A percentile compares a stretch with the other conserved stretches of the same genome.
These are phyloP conservation scores for Metridium senile DNA, from an alignment of 92 coral and sea anemone species.

Conservation along the genomic window DNA sequence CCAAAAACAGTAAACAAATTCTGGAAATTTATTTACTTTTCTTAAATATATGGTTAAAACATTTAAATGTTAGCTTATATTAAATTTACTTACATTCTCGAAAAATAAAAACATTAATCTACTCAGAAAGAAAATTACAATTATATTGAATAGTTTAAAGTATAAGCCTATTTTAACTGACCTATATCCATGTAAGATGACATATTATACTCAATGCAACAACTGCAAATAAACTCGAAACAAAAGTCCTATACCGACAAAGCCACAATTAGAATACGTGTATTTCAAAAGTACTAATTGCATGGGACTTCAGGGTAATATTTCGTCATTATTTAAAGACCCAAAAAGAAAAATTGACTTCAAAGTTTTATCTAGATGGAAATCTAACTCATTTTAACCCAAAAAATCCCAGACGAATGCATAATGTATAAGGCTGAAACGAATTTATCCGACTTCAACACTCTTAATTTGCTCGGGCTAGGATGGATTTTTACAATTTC, in stretches of 20 bases:
- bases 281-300: neutral
- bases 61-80: no score
- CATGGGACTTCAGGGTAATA: neutral
- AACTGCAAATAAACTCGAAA: neutral
- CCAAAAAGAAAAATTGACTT: slow-evolving; percentile 1
- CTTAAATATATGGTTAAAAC: no score
- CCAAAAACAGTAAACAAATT: neutral
- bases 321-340: neutral
- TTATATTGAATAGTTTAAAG: no score
- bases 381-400: neutral
- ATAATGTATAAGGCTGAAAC: no score
- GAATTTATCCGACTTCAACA: no score
- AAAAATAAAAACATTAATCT: no score
- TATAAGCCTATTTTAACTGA: no score
- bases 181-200: no score
- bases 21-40: no score
- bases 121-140: no score
- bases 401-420: neutral
- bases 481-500: neutral
- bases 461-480: no score
- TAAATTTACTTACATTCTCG: no score
- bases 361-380: neutral
- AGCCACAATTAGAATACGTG: slow-evolving; percentile 1
- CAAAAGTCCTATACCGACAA: neutral
- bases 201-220: neutral